phyloP scores from a whole-genome alignment of 2,113 vertebrate species.

The Petromus typicus region DNA sequence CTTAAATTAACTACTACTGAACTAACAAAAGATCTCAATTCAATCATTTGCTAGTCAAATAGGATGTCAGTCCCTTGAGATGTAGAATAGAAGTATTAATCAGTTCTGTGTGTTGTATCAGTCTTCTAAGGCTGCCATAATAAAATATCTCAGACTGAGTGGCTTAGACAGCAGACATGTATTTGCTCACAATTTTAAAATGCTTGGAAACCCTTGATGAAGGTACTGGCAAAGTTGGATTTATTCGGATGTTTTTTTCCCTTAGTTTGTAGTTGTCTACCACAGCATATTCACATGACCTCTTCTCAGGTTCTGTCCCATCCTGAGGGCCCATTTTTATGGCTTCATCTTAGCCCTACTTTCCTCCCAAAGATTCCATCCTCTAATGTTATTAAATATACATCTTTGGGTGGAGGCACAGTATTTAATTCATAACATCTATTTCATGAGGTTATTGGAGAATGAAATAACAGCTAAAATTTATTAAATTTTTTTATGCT shows the following conservation, averaged over 20 bases:
- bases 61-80: not conserved
- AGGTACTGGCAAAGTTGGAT: not conserved
- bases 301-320: not conserved
- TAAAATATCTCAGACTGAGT: not conserved
- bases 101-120: not conserved
- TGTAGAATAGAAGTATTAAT: not conserved
- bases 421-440: not conserved
- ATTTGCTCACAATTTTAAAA: not conserved
- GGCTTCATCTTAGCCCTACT: not conserved
- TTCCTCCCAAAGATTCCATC: not conserved
- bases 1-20: not conserved
- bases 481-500: conserved; percentile 37
- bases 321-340: not conserved
- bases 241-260: not conserved
- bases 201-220: not conserved
- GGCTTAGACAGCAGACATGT: not conserved
- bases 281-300: not conserved
- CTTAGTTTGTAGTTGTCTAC: not conserved
- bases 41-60: not conserved
- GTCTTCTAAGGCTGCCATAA: not conserved
- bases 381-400: not conserved
- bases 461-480: conserved; percentile 1
- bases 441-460: not conserved
- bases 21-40: not conserved
- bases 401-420: not conserved